A percentile compares a stretch with the other conserved stretches of the same genome.
Evolutionary conservation across 2,888 invertebrate species (phyloP).

Genomic region (Drosophila gaucha): DNA sequence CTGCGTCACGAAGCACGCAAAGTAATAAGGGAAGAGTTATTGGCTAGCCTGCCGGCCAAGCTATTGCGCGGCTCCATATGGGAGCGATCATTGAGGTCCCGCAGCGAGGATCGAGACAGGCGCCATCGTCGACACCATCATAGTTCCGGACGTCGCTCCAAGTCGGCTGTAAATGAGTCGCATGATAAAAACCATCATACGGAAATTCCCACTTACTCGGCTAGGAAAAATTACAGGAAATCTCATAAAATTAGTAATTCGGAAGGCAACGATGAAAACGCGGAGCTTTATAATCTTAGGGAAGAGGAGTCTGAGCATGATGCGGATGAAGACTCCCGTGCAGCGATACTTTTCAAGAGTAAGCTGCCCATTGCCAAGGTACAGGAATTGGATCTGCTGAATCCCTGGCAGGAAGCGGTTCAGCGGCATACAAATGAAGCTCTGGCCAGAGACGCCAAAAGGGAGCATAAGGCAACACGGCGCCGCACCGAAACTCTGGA

Average conservation of each 20-base stretch:
- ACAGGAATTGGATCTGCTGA: background rate
- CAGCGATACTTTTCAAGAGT: background rate
- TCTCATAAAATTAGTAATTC: too few relatives aligned
- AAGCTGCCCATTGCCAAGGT: background rate
- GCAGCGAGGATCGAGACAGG: slow-evolving; percentile 2
- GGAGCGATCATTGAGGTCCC: background rate
- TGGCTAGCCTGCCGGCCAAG: background rate
- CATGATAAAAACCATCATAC: background rate
- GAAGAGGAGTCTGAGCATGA: background rate
- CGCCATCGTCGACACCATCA: background rate
- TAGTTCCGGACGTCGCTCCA: slow-evolving; percentile 13
- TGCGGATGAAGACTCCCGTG: background rate
- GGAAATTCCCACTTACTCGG: background rate
- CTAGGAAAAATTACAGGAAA: background rate
- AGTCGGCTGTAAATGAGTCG: slow-evolving; percentile 18
- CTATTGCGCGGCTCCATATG: background rate
- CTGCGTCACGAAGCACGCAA: slow-evolving; percentile 6
- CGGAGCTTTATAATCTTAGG: background rate
- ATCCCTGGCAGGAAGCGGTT: slow-evolving; percentile 20
- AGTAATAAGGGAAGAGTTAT: slow-evolving; percentile 6
- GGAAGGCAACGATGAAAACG: background rate
- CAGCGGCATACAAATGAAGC: slow-evolving; percentile 3
- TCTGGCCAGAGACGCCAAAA: background rate
- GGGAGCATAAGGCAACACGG: background rate
- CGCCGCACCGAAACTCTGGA: background rate